These are phyloP conservation scores for Conops quadrifasciatus DNA, from an alignment of 2,888 invertebrate genomes.

Conservation along the genomic window DNA sequence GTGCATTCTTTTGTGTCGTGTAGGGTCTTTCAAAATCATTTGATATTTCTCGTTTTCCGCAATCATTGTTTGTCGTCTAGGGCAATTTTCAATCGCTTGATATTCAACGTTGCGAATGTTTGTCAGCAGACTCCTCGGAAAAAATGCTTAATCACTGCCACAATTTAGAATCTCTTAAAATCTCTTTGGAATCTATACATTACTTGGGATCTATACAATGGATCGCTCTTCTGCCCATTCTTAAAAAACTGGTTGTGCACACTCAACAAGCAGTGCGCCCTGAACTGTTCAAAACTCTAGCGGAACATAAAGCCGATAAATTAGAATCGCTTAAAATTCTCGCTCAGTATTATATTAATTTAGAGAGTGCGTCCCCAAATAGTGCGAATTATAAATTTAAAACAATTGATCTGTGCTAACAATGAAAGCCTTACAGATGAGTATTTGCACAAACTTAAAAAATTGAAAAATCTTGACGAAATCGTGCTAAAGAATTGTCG, in stretches of 20 bases:
- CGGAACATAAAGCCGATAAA: slow-evolving; percentile 32
- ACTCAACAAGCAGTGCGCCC: not conserved
- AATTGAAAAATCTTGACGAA: slow-evolving; percentile 36
- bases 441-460: slow-evolving; percentile 20
- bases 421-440: slow-evolving; percentile 32
- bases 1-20: no score
- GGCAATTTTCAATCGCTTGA: no score
- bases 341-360: slow-evolving; percentile 28
- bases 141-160: slow-evolving; percentile 23
- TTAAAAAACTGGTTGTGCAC: slow-evolving; percentile 34
- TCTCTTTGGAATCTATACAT: slow-evolving; percentile 20
- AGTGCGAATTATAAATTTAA: slow-evolving; percentile 25
- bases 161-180: slow-evolving; percentile 34
- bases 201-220: no score
- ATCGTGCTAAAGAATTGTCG: slow-evolving; percentile 30
- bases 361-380: slow-evolving; percentile 20
- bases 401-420: slow-evolving; percentile 28
- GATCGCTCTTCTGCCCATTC: slow-evolving; percentile 31
- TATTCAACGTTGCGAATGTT: slow-evolving; percentile 21
- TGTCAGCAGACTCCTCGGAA: not conserved
- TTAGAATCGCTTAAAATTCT: slow-evolving; percentile 36
- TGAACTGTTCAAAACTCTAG: slow-evolving; percentile 22
- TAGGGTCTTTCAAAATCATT: no score
- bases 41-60: no score
- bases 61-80: no score